Evolutionary conservation across 2,797 vertebrate species (phyloP), one percentile per base, ranked within the genome.

Genomic region (Enteromius unitaeniatus): DNA sequence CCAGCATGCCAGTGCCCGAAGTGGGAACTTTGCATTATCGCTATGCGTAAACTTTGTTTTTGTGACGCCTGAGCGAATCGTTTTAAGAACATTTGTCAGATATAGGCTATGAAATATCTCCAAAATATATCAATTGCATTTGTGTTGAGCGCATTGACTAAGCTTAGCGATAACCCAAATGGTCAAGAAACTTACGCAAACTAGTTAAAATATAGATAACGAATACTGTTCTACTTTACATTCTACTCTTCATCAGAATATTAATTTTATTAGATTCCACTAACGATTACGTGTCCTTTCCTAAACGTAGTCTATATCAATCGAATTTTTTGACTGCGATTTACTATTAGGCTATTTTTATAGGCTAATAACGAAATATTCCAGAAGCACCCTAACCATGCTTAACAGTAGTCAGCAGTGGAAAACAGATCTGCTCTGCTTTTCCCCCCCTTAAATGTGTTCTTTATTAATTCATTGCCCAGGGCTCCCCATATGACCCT

Each of bases 401-500:
- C 28, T 67, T 4, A 68, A 68, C 14, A 69, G 31, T 28, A 15
- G 40, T 34, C 4, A 8, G 69, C 28, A 37, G 26, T 40, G 14
- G 13, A 9, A 19, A 51, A 21, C 1, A 8, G 17, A 45, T 28
- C 13, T 51, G 49, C 31, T 58, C 6, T 23, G 72, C 51, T 55
- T 23, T 55, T 3, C 65, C 51, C 11, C 51, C 11, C 49, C 11
- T 60, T 26, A 73, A 77, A 53, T 78, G 37, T 78, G 13, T 47
- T 84, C 23, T 64, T 45, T 87, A 53, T 87, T 47, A 42, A 75
- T 78, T 81, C 76, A 23, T 74, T 83, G 19, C 87, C 72, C 93
- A 98, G 97, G 94, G 95, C 47, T 95, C 96, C 0, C 95, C 95
- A 19, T 98, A 95, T 77, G 97, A 98, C 75, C 95, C 96, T 21